A percentile compares a stretch with the other conserved stretches of the same genome.
Conservation (phyloP, 2,113 vertebrate species). For the Potamarius usumacintae region DNA sequence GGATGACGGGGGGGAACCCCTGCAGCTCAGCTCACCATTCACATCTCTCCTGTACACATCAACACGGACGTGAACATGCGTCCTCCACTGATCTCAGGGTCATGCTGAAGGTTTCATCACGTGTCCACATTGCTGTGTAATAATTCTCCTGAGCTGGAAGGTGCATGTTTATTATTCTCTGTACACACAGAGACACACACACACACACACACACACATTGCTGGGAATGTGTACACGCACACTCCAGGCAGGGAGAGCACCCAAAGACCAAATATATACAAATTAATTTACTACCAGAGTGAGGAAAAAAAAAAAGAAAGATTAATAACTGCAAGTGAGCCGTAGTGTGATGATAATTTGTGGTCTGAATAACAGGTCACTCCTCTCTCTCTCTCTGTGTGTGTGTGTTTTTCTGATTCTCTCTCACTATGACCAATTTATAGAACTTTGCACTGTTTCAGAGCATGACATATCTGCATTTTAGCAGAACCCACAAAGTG, state of each 20-base stretch:
- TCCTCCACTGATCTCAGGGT: not conserved
- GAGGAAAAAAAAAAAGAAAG: not conserved
- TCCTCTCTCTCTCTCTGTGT: not conserved
- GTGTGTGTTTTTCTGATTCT: not conserved
- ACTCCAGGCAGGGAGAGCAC: not conserved
- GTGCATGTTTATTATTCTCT: not conserved
- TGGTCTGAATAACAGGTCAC: conserved; percentile 19
- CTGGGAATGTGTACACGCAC: no score
- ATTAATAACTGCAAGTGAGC: conserved; percentile 4
- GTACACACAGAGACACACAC: no score
- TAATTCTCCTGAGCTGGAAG: not conserved
- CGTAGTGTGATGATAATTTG: not conserved
- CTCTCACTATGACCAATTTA: conserved; percentile 52
- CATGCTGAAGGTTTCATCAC: not conserved
- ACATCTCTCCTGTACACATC: not conserved
- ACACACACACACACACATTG: no score
- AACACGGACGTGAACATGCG: not conserved
- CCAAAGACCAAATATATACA: not conserved
- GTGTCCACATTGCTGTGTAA: not conserved
- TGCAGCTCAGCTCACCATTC: not conserved
- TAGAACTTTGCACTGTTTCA: conserved; percentile 39
- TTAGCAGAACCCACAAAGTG: conserved; percentile 52
- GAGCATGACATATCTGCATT: conserved; percentile 41
- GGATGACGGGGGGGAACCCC: not conserved
- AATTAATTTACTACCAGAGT: not conserved